phyloP scores from a whole-genome alignment of 2,113 vertebrate species.

The Caracal caracal region DNA sequence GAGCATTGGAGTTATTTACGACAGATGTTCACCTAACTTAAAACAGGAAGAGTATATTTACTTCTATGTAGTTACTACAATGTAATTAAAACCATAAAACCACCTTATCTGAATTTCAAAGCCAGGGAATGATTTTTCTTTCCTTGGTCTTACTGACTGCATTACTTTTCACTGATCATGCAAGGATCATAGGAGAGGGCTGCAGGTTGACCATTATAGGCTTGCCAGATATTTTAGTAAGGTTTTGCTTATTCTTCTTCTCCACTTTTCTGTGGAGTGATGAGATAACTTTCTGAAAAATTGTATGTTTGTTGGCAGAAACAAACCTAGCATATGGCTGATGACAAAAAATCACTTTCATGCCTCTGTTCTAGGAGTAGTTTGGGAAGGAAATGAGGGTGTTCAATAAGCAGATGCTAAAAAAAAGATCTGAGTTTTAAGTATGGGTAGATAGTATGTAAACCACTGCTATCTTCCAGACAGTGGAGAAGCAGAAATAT shows the following conservation, averaged over 20 bases:
- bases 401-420: neutral
- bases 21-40: conserved; percentile 78
- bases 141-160: conserved; percentile 28
- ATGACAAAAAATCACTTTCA: conserved; percentile 8
- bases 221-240: conserved; percentile 26
- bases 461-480: neutral
- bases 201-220: neutral
- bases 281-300: conserved; percentile 20
- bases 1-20: conserved; percentile 70
- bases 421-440: neutral
- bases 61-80: conserved; percentile 66
- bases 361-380: neutral
- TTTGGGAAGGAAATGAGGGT: neutral
- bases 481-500: neutral
- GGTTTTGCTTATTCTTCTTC: neutral
- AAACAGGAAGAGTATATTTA: conserved; percentile 76
- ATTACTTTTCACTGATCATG: conserved; percentile 13
- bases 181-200: neutral
- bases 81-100: conserved; percentile 68
- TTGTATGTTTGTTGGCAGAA: neutral
- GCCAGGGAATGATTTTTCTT: conserved; percentile 13
- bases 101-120: conserved; percentile 77
- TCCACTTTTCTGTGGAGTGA: neutral
- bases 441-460: neutral
- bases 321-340: neutral